Evolutionary conservation across 37 sponge, comb jelly and placozoan species (phyloP).

Genomic region (Dysidea cf. avara): DNA sequence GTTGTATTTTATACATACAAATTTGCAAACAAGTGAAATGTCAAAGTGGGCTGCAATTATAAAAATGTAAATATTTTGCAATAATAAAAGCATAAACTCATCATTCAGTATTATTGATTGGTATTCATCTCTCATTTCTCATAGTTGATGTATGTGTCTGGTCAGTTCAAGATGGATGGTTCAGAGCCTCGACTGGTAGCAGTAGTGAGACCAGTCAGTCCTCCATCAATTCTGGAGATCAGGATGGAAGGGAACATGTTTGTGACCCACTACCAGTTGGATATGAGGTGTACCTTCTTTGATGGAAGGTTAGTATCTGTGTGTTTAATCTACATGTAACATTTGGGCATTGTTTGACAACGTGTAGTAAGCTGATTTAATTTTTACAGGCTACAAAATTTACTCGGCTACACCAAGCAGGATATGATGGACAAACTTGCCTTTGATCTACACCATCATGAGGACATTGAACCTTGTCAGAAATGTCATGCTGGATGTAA

Average conservation of each 20-base stretch:
- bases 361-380: not conserved
- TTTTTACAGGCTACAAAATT: conserved; percentile 22
- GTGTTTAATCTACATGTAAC: too few species aligned
- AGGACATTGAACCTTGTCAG: conserved; percentile 26
- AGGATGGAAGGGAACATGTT: conserved; percentile 67
- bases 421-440: conserved; percentile 24
- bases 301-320: conserved; percentile 60
- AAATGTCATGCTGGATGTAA: conserved; percentile 42
- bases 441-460: conserved; percentile 64
- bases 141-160: conserved; percentile 51
- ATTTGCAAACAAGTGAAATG: not conserved
- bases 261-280: conserved; percentile 62
- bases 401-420: conserved; percentile 35
- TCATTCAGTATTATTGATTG: not conserved
- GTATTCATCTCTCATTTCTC: conserved; percentile 15
- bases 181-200: conserved; percentile 28
- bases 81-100: too few species aligned
- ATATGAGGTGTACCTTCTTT: conserved; percentile 66
- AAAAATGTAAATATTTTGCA: not conserved
- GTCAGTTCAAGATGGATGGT: conserved; percentile 9
- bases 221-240: conserved; percentile 67
- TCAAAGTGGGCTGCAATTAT: too few species aligned
- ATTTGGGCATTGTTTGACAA: too few species aligned
- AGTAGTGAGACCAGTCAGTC: conserved; percentile 41
- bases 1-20: not conserved